A percentile compares a stretch with the other conserved stretches of the same genome.
phyloP scores from a whole-genome alignment of 1,140 invertebrate species.

The Rhagoletis pomonella region DNA sequence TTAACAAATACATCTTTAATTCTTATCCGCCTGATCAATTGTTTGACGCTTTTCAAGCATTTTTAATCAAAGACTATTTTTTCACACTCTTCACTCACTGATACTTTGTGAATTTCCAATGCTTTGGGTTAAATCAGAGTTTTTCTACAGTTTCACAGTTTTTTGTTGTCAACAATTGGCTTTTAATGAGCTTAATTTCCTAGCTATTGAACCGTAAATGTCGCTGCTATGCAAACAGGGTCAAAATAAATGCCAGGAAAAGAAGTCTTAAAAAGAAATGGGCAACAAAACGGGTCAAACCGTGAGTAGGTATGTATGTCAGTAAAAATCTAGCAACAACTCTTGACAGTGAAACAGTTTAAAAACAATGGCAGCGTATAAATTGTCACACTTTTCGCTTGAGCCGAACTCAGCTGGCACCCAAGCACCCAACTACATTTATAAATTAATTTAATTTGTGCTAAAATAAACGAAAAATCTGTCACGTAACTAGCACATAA shows the following conservation, averaged over 20 bases:
- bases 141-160: too few relatives aligned
- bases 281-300: background rate
- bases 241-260: background rate
- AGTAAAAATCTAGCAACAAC: background rate
- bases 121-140: background rate
- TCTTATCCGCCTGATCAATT: background rate
- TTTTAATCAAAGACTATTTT: background rate
- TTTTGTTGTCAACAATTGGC: conserved; percentile 1
- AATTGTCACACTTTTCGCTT: conserved; percentile 15
- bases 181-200: conserved; percentile 37
- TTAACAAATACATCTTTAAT: conserved; percentile 2
- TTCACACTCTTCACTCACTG: background rate
- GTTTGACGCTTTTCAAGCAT: background rate
- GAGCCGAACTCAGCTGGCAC: background rate
- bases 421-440: background rate
- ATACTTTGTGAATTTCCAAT: background rate
- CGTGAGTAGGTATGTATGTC: background rate
- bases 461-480: conserved; percentile 58
- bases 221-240: background rate
- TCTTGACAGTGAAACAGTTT: background rate
- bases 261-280: background rate
- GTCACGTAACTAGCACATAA: conserved; percentile 73
- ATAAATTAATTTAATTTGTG: conserved; percentile 30
- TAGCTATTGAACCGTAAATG: conserved; percentile 14
- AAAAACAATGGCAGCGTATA: background rate